Base-by-base conservation (phyloP, 2,888 invertebrate genomes). In the Callosobruchus maculatus region DNA sequence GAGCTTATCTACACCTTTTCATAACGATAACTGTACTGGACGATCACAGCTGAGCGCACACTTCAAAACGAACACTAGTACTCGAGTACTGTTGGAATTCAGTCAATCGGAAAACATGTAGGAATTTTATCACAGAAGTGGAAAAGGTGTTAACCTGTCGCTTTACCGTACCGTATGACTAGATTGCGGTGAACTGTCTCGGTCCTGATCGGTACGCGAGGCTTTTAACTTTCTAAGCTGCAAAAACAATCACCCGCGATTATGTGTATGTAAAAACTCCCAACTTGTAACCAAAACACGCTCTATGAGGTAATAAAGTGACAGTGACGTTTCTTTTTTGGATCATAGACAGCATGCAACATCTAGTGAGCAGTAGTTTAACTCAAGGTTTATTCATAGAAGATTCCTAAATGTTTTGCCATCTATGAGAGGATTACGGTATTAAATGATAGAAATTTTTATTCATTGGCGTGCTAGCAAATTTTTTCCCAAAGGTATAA, bases 1-100 rank as follows among this genome's bases (percentile, higher is more conserved):
- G 26, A 31, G 66, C 69, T 71, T 71, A 71, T 78, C 78, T 75
- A 74, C 77, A 31, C 49, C 13, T 49, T 3, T 49, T 72, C 49
- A 49, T 49, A 49, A 49, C 49, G 49, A 49, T 49, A 49, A 49
- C 49, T 7, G 5, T 13, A 49, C 49, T 49, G 49, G 49, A 49
- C 49, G 49, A 49, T 13, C 49, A 49, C 49, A 13, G n/a, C n/a
- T n/a, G n/a, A n/a, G 13, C 49, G 18, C 49, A 49, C 49, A 18
- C 26, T 26, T 26, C 7, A 26, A 26, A 26, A 26, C 7, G 26
- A 26, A 26, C 26, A 26, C n/a, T n/a, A n/a, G n/a, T n/a, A n/a
- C n/a, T 30, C 49, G 49, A 18, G 49, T 26, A 26, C 26, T 26
- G 26, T 26, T 26, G 26, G 26, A 26, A 26, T 18, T 49, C 49